A percentile compares a stretch with the other conserved stretches of the same genome.
phyloP scores from a whole-genome alignment of 2,797 vertebrate genomes.

The Avahi laniger region DNA sequence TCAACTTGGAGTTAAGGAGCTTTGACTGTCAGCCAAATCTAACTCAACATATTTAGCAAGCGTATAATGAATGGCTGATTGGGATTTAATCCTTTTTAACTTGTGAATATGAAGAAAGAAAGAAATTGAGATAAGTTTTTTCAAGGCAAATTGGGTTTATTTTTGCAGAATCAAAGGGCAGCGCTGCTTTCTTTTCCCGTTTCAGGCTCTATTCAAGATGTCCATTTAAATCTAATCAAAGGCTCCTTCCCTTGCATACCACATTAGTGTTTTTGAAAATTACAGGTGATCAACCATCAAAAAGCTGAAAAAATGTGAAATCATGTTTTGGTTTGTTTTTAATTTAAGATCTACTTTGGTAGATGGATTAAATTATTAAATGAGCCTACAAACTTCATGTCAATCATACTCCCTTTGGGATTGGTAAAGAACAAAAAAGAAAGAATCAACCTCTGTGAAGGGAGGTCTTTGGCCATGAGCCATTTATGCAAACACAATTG shows the following conservation, averaged over 20 bases:
- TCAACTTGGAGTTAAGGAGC: neutral
- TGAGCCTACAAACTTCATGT: neutral
- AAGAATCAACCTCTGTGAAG: neutral
- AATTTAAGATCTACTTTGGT: neutral
- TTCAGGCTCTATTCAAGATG: neutral
- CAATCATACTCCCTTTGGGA: constrained; percentile 19
- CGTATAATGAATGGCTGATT: constrained; percentile 32
- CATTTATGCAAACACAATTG: constrained; percentile 41
- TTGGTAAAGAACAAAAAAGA: neutral
- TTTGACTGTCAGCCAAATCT: neutral
- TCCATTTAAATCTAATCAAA: constrained; percentile 16
- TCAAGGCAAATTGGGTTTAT: constrained; percentile 62
- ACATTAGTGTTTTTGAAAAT: constrained; percentile 33
- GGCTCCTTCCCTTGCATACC: neutral
- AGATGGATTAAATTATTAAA: neutral
- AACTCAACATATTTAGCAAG: neutral
- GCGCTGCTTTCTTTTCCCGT: constrained; percentile 24
- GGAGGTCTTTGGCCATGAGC: constrained; percentile 19
- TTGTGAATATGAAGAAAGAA: constrained; percentile 54
- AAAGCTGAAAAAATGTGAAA: constrained; percentile 39
- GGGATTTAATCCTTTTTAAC: constrained; percentile 55
- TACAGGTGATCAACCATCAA: neutral
- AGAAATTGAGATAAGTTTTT: constrained; percentile 45
- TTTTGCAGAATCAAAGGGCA: constrained; percentile 55
- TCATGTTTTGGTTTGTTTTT: neutral